phyloP scores from a whole-genome alignment of 2,113 vertebrate species.

The Tachysurus fulvidraco region DNA sequence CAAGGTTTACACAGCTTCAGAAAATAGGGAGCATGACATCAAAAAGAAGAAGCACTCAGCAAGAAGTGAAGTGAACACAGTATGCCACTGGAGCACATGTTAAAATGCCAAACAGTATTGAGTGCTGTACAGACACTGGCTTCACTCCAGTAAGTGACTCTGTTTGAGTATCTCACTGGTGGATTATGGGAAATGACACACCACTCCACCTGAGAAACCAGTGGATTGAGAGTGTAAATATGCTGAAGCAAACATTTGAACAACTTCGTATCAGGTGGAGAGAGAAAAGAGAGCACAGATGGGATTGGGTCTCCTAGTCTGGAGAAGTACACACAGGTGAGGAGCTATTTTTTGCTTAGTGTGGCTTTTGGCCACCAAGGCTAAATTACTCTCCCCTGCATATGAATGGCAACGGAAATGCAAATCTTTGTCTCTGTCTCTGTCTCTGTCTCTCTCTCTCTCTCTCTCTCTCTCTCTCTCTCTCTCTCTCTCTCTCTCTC shows the following conservation, averaged over 20 bases:
- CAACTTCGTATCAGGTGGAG: slow-evolving; percentile 33
- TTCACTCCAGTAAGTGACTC: slow-evolving; percentile 31
- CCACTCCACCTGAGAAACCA: slow-evolving; percentile 34
- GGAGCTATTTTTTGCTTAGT: not conserved
- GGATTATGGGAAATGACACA: slow-evolving; percentile 38
- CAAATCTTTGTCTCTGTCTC: not conserved
- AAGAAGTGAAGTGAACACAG: not conserved
- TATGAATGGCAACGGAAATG: not conserved
- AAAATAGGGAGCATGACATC: slow-evolving; percentile 24
- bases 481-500: slow-evolving; percentile 38
- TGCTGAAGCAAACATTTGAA: slow-evolving; percentile 42
- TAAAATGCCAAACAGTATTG: slow-evolving; percentile 42
- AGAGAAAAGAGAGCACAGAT: not conserved
- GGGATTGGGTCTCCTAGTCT: not conserved
- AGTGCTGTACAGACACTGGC: slow-evolving; percentile 9
- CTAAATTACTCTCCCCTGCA: not conserved
- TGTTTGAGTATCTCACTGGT: slow-evolving; percentile 34
- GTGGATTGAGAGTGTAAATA: slow-evolving; percentile 49
- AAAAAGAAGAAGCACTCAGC: slow-evolving; percentile 10
- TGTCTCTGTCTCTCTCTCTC: not conserved
- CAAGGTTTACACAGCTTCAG: slow-evolving; percentile 39
- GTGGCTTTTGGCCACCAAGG: no score
- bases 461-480: not conserved
- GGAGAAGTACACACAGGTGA: not conserved
- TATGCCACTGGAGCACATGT: slow-evolving; percentile 38